These are phyloP conservation scores for Ptychobarbus kaznakovi DNA, from an alignment of 2,797 vertebrate genomes.

Conservation along the genomic window DNA sequence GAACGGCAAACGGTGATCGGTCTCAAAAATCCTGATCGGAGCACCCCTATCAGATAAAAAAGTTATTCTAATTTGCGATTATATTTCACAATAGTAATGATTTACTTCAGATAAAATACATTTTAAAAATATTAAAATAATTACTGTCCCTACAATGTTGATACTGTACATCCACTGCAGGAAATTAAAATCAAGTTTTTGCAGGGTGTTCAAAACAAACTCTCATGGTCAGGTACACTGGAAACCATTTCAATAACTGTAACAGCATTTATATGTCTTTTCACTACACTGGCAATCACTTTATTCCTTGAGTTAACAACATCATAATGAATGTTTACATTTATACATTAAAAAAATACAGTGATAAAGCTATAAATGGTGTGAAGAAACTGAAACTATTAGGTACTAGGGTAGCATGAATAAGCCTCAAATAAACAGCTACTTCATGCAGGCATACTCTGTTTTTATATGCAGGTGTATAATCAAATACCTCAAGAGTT, in stretches of 20 bases:
- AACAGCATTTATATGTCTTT: not conserved
- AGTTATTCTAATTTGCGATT: too few species aligned
- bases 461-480: constrained; percentile 12
- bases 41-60: too few species aligned
- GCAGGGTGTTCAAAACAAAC: not conserved
- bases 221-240: not conserved
- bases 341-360: not conserved
- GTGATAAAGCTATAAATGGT: not conserved
- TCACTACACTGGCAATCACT: not conserved
- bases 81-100: too few species aligned
- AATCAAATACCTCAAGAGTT: constrained; percentile 41
- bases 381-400: not conserved
- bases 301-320: not conserved
- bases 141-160: not conserved
- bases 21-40: too few species aligned
- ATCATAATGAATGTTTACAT: not conserved
- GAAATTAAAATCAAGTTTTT: not conserved
- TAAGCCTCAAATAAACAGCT: not conserved
- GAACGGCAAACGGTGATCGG: too few species aligned
- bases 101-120: too few species aligned
- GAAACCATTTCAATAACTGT: not conserved
- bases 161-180: not conserved
- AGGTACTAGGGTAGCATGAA: not conserved
- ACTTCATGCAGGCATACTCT: not conserved
- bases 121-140: not conserved